Base-by-base conservation (phyloP, 2,113 vertebrate genomes). In the Ameiurus melas region DNA sequence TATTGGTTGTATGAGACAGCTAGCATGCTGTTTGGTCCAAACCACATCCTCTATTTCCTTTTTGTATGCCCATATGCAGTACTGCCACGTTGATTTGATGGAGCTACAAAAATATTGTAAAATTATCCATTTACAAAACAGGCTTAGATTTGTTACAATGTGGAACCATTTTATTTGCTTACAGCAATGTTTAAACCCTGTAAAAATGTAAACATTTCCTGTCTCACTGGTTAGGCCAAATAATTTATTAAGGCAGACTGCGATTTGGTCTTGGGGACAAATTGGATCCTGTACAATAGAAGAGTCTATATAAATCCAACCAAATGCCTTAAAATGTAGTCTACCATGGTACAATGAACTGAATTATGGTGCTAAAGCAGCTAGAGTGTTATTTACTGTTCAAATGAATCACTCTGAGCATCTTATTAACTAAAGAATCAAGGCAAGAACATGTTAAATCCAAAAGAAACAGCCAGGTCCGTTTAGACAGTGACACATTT, bases 381-480 rank as follows among this genome's bases (percentile, higher is more conserved):
- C 17, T 22, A 79, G 57, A 30, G 25, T 62, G 13, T 68, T 55
- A 16, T 64, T 81, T 13, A 25, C 17, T 64, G 85, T 6, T 79
- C 77, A 17, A 27, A 64, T 68, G 16, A 64, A 77, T 68, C 75
- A 62, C 57, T 58, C 47, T 39, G 62, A 81, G 19, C n/a, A 39
- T 87, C 25, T 82, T 33, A 55, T 47, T 87, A 58, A n/a, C 33
- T 55, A 39, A 86, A 78, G 75, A 75, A 39, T 30, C 39, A 43
- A 86, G 53, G 64, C 1, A 58, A 75, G 60, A 27, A 17, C 36
- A 64, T 36, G 33, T 75, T 22, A 60, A 53, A 80, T 55, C 39
- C 22, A 30, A 58, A 60, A 81, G 30, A 30, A 51, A 47, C 47
- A 51, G 47, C 9, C 47, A 51, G 8, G 47, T 51, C 47, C 47